Evolutionary conservation across 2,113 vertebrate species (phyloP).

Genomic region (Dolichotis patagonum): DNA sequence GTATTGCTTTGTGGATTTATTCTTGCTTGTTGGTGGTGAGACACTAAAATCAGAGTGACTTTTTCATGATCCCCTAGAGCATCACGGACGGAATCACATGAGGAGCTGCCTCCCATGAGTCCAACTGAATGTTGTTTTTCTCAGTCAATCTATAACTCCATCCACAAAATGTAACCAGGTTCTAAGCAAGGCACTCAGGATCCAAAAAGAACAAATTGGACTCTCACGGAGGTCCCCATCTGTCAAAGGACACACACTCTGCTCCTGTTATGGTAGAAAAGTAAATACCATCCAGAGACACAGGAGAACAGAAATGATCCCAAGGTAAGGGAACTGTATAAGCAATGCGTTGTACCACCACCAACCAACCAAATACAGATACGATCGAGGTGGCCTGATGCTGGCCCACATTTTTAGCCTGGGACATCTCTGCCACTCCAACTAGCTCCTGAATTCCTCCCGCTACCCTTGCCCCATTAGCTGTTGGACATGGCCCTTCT

Average conservation of each 20-base stretch:
- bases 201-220: not conserved
- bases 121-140: not conserved
- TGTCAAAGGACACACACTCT: not conserved
- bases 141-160: not conserved
- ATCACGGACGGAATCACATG: not conserved
- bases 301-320: not conserved
- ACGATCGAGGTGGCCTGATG: not conserved
- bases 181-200: not conserved
- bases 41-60: not conserved
- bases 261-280: not conserved
- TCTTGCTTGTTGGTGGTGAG: not conserved
- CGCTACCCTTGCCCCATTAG: not conserved
- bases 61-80: not conserved
- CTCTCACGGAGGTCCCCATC: not conserved
- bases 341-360: not conserved
- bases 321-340: not conserved
- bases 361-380: not conserved
- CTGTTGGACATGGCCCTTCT: not conserved
- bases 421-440: not conserved
- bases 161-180: not conserved
- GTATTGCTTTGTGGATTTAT: not conserved
- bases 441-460: not conserved
- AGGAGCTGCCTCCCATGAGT: not conserved
- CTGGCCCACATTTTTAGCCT: not conserved
- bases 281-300: not conserved